Evolutionary conservation across 2,113 vertebrate genomes (phyloP).

Genomic region (Sinocyclocheilus maitianheensis): DNA sequence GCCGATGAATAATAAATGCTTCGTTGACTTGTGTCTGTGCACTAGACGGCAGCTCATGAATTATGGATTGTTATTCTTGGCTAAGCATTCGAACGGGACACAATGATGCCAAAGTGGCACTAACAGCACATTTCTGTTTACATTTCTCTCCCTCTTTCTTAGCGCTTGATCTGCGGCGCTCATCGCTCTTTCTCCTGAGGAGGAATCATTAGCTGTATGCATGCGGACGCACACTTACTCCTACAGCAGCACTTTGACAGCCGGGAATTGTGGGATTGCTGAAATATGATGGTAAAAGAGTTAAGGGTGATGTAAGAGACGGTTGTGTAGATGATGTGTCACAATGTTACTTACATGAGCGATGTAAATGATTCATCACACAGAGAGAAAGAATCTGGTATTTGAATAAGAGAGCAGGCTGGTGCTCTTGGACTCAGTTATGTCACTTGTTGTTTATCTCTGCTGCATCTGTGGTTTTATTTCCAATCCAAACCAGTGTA

Average conservation of each 20-base stretch:
- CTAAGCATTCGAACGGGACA: slow-evolving; percentile 55
- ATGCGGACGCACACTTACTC: neutral
- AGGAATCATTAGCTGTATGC: slow-evolving; percentile 51
- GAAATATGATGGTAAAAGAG: neutral
- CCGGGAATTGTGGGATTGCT: neutral
- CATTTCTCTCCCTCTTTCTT: slow-evolving; percentile 26
- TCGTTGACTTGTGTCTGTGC: slow-evolving; percentile 62
- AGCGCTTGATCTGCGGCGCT: slow-evolving; percentile 48
- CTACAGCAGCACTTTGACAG: neutral
- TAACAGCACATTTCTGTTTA: slow-evolving; percentile 55
- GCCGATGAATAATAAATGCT: slow-evolving; percentile 66
- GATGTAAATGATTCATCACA: slow-evolving; percentile 42
- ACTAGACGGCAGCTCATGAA: slow-evolving; percentile 61
- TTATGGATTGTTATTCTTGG: slow-evolving; percentile 69
- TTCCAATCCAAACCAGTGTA: neutral
- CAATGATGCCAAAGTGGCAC: slow-evolving; percentile 50
- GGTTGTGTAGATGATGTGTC: slow-evolving; percentile 8
- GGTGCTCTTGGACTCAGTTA: neutral
- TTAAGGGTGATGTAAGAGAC: neutral
- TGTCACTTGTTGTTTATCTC: slow-evolving; percentile 12
- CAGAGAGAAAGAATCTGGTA: neutral
- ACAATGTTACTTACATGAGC: neutral
- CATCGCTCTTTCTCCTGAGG: slow-evolving; percentile 42
- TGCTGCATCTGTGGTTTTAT: neutral
- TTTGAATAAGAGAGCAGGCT: neutral